Percentiles rank a stretch among this genome's conserved stretches.
Evolutionary conservation across 2,797 vertebrate genomes (phyloP).

Genomic region (Alexandromys oeconomus): DNA sequence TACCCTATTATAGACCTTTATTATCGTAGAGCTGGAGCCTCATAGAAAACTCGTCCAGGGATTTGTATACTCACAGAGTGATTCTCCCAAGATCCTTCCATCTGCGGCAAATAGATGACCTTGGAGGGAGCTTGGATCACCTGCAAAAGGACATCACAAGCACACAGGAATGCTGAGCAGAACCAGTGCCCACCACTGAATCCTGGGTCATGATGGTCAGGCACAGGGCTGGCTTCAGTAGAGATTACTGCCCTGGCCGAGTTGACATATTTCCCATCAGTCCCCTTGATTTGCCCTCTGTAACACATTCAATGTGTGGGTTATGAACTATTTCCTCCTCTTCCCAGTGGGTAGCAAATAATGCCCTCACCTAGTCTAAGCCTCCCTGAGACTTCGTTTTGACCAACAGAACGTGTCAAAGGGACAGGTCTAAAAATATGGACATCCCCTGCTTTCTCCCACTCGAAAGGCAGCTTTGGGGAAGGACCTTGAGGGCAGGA

Average conservation of each 20-base stretch:
- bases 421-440: neutral
- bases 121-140: neutral
- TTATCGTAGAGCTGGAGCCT: neutral
- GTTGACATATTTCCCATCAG: neutral
- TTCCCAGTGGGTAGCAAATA: neutral
- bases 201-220: neutral
- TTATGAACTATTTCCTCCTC: neutral
- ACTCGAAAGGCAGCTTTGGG: neutral
- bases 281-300: neutral
- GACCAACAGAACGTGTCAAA: neutral
- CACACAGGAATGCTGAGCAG: neutral
- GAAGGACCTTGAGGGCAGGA: neutral
- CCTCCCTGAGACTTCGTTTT: neutral
- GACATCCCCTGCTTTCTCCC: neutral
- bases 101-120: neutral
- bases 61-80: neutral
- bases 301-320: neutral
- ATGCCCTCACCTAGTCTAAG: neutral
- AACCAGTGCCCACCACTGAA: fast-evolving
- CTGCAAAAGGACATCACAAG: neutral
- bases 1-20: neutral
- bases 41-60: neutral
- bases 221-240: neutral
- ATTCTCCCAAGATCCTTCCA: neutral
- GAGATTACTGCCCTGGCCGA: neutral